Base-by-base conservation (phyloP, 2,888 invertebrate genomes). In the Agriopis marginaria region DNA sequence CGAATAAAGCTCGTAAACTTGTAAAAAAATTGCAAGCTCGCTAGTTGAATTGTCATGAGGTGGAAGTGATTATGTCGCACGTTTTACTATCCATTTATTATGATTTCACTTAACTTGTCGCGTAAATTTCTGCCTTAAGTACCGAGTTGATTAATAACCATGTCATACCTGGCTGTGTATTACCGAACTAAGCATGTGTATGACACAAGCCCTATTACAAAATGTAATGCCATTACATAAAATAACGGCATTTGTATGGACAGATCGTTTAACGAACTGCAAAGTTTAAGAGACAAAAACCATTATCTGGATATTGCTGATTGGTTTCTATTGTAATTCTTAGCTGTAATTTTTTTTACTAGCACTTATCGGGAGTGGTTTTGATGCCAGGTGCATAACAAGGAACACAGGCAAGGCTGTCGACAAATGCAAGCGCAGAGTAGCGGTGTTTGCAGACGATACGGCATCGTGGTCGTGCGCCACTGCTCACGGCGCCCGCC, bases 401-500 rank as follows among this genome's bases (percentile, higher is more conserved):
- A 70, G 66, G 72, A 68, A 9, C 23, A 32, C 42, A n/a, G 53
- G 12, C 17, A 10, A 44, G 44, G 44, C 53, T 44, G 47, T 49
- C 47, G 49, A 65, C 65, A 47, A 63, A 60, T 63, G 54, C 65
- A 54, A 51, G 61, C 49, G 59, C 58, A 55, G 70, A 63, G 82
- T 89, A 89, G 88, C 90, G 91, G 89, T 87, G 80, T 84, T 81
- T 82, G 79, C 82, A 82, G 84, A 82, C 84, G 86, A 90, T 91
- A 92, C 89, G 89, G 86, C 89, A 92, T 92, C 92, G 85, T 88
- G 89, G 87, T 92, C 92, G 93, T 92, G 92, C 92, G 91, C 90
- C 91, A 87, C 90, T 86, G 90, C 92, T 92, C 92, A 92, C 92
- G 93, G 91, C 90, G 86, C 86, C 93, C 93, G 91, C 89, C 92